Evolutionary conservation across 2,797 vertebrate genomes (phyloP), one percentile per base, ranked within the genome.

Genomic region (Ctenochaetus hawaiiensis): DNA sequence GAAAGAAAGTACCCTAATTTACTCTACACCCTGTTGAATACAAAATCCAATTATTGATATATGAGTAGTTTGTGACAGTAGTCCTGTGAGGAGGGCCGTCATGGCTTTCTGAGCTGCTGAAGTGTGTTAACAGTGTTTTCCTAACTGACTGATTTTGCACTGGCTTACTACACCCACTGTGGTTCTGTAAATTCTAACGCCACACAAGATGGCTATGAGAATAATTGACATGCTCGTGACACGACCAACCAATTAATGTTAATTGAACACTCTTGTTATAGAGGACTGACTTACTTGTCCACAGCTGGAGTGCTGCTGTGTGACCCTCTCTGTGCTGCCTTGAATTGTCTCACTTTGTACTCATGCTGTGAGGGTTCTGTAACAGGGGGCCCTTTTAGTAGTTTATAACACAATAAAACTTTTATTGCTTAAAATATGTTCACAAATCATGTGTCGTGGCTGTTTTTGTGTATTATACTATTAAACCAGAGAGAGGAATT

Each of bases 201-300:
- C 18, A 68, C 54, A 74, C 17, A 68, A 62, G 62, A 30, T 17
- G 49, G 41, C 47, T 5, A 26, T 59, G 54, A 62, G 34, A 18
- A 22, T n/a, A 59, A 54, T 1, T 53, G 57, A 64, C 34, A 22
- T 69, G 22, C 37, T 60, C 2, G 9, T 54, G 47, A 59, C 58
- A 70, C 43, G 53, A 58, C 0, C 1, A 65, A 58, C 67, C 82
- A 78, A 75, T 75, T 75, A 72, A 34, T 53, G 75, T 75, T 51
- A 62, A 81, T 81, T 53, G 66, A 84, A 43, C 49, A 54, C 34
- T 41, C 62, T 69, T 47, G 30, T 78, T 78, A 72, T 44, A 7
- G 2, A n/a, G 58, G 51, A 59, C 43, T 43, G 57, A 30, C 47
- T 72, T 49, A 9, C 64, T 70, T 5, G 5, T 60, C 51, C 56